Base-by-base conservation (phyloP, 1,140 invertebrate species). In the Nasonia vitripennis region DNA sequence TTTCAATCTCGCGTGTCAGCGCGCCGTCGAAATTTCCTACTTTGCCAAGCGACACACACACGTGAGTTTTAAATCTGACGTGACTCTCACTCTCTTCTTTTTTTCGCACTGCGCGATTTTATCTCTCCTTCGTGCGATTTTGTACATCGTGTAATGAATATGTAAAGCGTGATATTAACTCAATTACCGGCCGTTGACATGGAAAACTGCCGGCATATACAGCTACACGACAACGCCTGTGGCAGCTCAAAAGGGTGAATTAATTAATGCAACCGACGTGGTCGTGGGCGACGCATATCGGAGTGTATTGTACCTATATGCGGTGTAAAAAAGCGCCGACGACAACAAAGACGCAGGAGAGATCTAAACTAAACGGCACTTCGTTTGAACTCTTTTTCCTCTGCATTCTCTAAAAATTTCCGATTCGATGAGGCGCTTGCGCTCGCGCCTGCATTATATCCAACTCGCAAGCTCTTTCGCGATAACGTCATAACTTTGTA, bases 1-100 rank as follows among this genome's bases (percentile, higher is more conserved):
- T 87, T 88, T 86, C 87, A 87, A 89, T 89, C 85, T 82, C 85
- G 85, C 70, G 27, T 62, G 41, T 75, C 67, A 37, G 4, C 20
- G 34, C 75, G 20, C 1, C 70, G 14, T 10, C 17, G 9, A n/a
- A 70, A 70, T 70, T n/a, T 70, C 7, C 67, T 27, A 12, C 34
- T 51, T 70, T 34, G 31, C 27, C 27, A 45, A 45, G 10, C 10
- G 9, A 37, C 34, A 4, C 5, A 37, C 41, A 45, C 9, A 9
- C 9, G 9, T 9, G 41, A 9, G 41, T 45, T 45, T n/a, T n/a
- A 62, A 83, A 83, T 83, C 45, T 62, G 27, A 27, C 73, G 34
- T 37, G 34, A 37, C 71, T 75, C 70, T 73, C 14, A 27, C 1
- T 27, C 27, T 27, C 27, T 27, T 27, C 27, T 27, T 48, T 12